Base-by-base conservation (phyloP, 2,113 vertebrate genomes). In the Chascanopsetta lugubris region DNA sequence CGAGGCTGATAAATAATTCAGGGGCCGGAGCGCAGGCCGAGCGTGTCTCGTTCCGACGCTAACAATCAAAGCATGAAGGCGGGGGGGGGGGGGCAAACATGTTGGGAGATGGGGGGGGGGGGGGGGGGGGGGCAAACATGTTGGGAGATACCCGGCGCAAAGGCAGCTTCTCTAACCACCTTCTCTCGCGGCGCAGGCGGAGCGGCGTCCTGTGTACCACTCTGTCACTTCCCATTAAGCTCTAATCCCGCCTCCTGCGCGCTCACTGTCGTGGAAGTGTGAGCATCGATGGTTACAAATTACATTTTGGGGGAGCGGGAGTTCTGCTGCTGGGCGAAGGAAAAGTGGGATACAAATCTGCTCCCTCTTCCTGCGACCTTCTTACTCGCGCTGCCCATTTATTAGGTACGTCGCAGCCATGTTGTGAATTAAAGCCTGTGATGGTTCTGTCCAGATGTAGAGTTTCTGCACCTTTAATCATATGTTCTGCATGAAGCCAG, bases 1-100 rank as follows among this genome's bases (percentile, higher is more conserved):
- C 85, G 82, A 85, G 49, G 71, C 74, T 77, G 67, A 85, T 91
- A 82, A 88, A 91, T 89, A 85, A 89, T 89, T 90, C 86, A 89
- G 71, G 78, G 82, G 78, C 77, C 74, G 48, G 74, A 77, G 84
- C 29, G 63, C 24, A 71, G 86, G 77, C 77, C 78, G 62, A 82
- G 72, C 77, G 62, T 79, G 82, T 89, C 86, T 80, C 69, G 68
- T 80, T 74, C 73, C 78, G 8, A 77, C 46, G 30, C 76, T 82
- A 88, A 89, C 88, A 88, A 85, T 86, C 82, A 83, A 80, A 81
- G 70, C 62, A 48, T 43, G 59, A 21, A 69, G 57, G 62, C 59
- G 51, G 70, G 56, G 46, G 47, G 25, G 20, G 42, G n/a, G 3
- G 22, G 20, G 38, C 17, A 46, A 5, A 79, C 70, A 82, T 66